Percentiles rank a stretch among this genome's conserved stretches.
phyloP scores from a whole-genome alignment of 2,797 vertebrate genomes.

The Cheirogaleus major region DNA sequence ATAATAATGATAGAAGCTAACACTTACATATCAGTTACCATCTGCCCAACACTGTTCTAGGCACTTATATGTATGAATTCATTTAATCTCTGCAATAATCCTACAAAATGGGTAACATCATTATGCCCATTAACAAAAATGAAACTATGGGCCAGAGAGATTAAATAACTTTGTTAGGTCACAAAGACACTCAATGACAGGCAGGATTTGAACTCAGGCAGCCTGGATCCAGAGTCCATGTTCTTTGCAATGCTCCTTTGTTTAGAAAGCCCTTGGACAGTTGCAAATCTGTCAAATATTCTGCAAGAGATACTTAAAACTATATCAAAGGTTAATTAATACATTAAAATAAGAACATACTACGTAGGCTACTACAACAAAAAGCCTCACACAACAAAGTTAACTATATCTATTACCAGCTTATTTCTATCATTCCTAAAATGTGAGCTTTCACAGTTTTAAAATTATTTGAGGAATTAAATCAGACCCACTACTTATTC shows the following conservation, averaged over 20 bases:
- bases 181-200: not conserved
- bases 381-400: not conserved
- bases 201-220: not conserved
- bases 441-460: not conserved
- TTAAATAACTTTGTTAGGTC: not conserved
- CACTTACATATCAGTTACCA: not conserved
- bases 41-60: not conserved
- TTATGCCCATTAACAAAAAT: not conserved
- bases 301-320: not conserved
- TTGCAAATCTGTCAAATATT: not conserved
- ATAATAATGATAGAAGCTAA: not conserved
- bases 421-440: not conserved
- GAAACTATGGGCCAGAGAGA: not conserved
- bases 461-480: not conserved
- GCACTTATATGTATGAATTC: not conserved
- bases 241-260: not conserved
- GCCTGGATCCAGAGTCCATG: not conserved
- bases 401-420: not conserved
- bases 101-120: not conserved
- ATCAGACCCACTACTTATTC: not conserved
- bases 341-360: not conserved
- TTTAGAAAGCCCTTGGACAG: not conserved
- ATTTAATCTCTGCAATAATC: not conserved
- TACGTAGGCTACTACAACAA: not conserved
- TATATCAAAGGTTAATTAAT: not conserved